Percentiles rank a stretch among this genome's conserved stretches.
phyloP scores from a whole-genome alignment of 2,797 vertebrate species.

The Melanotaenia maccullochi region DNA sequence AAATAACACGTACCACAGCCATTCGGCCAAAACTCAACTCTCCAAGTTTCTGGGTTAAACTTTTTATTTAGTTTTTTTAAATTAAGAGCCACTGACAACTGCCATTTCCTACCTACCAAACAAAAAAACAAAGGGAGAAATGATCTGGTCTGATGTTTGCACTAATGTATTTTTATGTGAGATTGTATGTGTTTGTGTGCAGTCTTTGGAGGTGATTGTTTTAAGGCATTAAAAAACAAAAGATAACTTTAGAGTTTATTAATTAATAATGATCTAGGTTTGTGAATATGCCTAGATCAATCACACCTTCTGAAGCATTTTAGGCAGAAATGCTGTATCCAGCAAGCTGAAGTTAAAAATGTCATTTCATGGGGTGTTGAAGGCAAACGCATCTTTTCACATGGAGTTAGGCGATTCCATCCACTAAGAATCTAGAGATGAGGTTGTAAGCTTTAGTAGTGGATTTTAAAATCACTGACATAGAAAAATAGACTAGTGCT shows the following conservation, averaged over 20 bases:
- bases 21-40: slow-evolving; percentile 10
- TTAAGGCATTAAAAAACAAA: slow-evolving; percentile 66
- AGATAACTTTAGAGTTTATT: slow-evolving; percentile 23
- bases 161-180: slow-evolving; percentile 72
- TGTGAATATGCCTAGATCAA: background rate
- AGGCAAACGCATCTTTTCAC: background rate
- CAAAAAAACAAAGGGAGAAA: slow-evolving; percentile 13
- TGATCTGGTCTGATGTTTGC: slow-evolving; percentile 56
- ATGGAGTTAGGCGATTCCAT: too few relatives aligned
- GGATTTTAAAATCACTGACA: too few relatives aligned
- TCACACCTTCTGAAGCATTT: background rate
- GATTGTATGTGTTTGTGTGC: slow-evolving; percentile 64
- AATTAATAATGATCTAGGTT: background rate
- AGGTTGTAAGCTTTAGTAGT: too few relatives aligned
- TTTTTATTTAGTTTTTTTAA: slow-evolving; percentile 29
- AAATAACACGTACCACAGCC: slow-evolving; percentile 15
- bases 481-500: background rate
- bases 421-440: too few relatives aligned
- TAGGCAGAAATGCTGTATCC: slow-evolving; percentile 8
- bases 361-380: background rate
- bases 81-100: slow-evolving; percentile 25
- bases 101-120: slow-evolving; percentile 47
- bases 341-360: background rate
- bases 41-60: slow-evolving; percentile 19
- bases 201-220: slow-evolving; percentile 66